These are phyloP conservation scores for Enchytraeus crypticus DNA, from an alignment of 2,888 invertebrate genomes.

Conservation along the genomic window DNA sequence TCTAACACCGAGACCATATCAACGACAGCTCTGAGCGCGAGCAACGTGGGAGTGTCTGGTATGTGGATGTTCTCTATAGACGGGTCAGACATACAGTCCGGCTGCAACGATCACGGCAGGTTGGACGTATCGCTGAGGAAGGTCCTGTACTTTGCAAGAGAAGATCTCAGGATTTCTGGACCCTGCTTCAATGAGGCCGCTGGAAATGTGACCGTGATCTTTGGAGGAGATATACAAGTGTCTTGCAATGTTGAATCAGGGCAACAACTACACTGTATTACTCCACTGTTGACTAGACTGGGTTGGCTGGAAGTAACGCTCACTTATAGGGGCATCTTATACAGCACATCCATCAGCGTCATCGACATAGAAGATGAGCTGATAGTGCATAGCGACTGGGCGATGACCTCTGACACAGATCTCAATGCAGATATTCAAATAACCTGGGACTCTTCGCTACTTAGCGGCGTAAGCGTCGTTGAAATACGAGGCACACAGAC, in stretches of 20 bases:
- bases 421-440: too few relatives aligned
- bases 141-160: conserved; percentile 2
- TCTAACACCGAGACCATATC: not conserved
- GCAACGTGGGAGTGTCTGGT: conserved; percentile 8
- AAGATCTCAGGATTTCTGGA: conserved; percentile 5
- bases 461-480: too few relatives aligned
- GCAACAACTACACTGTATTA: conserved; percentile 1
- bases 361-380: not conserved
- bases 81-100: conserved; percentile 1
- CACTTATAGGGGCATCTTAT: not conserved
- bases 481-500: too few relatives aligned
- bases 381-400: not conserved
- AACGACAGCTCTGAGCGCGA: not conserved
- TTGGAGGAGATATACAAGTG: too few relatives aligned
- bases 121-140: conserved; percentile 7
- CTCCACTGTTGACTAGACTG: conserved; percentile 3
- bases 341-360: not conserved
- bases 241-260: too few relatives aligned
- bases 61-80: conserved; percentile 12
- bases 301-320: not conserved
- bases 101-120: not conserved
- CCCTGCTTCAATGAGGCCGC: conserved; percentile 4
- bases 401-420: too few relatives aligned
- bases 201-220: not conserved
- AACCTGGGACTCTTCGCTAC: too few relatives aligned